phyloP scores from a whole-genome alignment of 2,113 vertebrate genomes.

The Pollimyrus isidori region DNA sequence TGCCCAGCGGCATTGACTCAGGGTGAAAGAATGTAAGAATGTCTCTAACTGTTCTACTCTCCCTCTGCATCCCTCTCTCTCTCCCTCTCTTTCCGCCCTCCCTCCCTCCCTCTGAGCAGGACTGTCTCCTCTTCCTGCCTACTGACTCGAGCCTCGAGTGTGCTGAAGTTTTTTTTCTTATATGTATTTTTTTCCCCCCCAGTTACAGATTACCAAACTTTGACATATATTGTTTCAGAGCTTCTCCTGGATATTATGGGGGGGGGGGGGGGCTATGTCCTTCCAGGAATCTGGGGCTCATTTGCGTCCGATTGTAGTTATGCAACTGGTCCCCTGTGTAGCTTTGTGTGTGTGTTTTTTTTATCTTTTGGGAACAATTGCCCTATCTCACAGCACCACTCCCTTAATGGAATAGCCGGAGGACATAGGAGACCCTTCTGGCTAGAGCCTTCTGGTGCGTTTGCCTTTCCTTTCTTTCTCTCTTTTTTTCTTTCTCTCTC shows the following conservation, averaged over 20 bases:
- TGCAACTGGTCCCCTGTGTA: not conserved
- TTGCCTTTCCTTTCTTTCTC: not conserved
- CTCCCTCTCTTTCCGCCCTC: not conserved
- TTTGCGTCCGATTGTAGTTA: not conserved
- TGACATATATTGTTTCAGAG: conserved; percentile 3
- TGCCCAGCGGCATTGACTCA: conserved; percentile 27
- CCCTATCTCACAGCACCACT: not conserved
- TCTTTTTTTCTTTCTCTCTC: not conserved
- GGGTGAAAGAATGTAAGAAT: conserved; percentile 29
- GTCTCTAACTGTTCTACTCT: conserved; percentile 25
- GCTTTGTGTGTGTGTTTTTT: no score
- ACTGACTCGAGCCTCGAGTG: conserved; percentile 42
- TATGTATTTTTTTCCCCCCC: conserved; percentile 5
- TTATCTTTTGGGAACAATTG: not conserved
- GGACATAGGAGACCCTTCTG: not conserved
- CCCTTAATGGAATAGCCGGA: not conserved
- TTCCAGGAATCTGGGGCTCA: not conserved
- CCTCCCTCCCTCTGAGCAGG: not conserved
- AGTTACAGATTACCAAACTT: conserved; percentile 25
- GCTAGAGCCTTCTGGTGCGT: not conserved
- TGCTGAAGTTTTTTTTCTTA: conserved; percentile 26
- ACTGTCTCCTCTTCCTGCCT: conserved; percentile 35
- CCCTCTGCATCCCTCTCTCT: not conserved
- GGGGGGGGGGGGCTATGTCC: not conserved
- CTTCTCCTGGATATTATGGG: not conserved